Conservation (phyloP, 2,888 invertebrate genomes). For the Drosophila falleni region DNA sequence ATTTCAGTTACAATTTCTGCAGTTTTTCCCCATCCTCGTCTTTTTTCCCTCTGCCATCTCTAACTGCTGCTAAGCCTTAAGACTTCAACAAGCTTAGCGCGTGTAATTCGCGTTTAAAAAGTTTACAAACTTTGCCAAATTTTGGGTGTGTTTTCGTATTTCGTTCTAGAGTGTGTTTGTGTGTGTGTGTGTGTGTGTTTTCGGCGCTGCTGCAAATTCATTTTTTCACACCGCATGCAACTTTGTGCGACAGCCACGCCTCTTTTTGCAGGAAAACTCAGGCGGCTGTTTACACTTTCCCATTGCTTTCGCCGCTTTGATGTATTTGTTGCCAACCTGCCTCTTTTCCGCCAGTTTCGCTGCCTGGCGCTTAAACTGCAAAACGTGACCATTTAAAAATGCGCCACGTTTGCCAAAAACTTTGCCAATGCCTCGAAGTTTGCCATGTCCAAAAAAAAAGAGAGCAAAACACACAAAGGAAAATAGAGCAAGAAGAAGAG, state of each 20-base stretch:
- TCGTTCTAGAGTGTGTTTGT: constrained; percentile 18
- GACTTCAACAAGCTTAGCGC: constrained; percentile 73
- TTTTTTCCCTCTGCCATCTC: background rate
- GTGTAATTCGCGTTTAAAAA: constrained; percentile 81
- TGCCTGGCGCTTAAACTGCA: constrained; percentile 80
- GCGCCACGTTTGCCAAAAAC: constrained; percentile 79
- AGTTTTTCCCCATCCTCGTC: background rate
- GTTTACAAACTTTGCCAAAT: constrained; percentile 77
- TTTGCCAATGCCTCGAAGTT: constrained; percentile 75
- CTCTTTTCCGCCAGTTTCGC: constrained; percentile 5
- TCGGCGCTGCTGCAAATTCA: constrained; percentile 59
- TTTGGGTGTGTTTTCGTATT: constrained; percentile 44
- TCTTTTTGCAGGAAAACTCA: constrained; percentile 42
- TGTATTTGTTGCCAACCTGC: constrained; percentile 58
- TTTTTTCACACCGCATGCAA: constrained; percentile 66
- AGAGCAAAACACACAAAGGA: constrained; percentile 12
- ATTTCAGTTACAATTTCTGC: constrained; percentile 51
- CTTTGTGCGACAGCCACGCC: constrained; percentile 65
- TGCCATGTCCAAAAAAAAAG: constrained; percentile 36
- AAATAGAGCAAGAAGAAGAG: background rate
- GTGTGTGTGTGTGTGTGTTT: constrained; percentile 11
- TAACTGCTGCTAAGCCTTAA: constrained; percentile 49
- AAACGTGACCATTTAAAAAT: constrained; percentile 84
- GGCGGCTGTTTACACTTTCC: constrained; percentile 78
- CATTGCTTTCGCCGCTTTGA: constrained; percentile 67